phyloP scores from a whole-genome alignment of 2,113 vertebrate genomes.

The Talpa occidentalis region DNA sequence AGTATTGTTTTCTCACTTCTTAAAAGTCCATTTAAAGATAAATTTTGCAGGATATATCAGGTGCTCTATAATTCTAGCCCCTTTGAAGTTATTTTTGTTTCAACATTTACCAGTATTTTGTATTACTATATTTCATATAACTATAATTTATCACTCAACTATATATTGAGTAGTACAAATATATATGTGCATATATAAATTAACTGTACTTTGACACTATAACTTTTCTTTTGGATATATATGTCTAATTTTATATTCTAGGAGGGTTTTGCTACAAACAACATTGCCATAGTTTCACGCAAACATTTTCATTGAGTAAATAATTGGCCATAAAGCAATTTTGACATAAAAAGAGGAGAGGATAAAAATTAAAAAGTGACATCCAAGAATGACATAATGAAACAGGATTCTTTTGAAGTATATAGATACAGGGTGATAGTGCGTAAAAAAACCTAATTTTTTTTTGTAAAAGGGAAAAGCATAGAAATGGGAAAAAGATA shows the following conservation, averaged over 20 bases:
- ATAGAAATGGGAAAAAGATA: too few species aligned
- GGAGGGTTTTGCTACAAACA: too few species aligned
- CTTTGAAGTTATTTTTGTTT: conserved; percentile 37
- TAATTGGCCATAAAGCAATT: background rate
- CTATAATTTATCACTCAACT: conserved; percentile 12
- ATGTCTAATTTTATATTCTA: background rate
- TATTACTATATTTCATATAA: conserved; percentile 10
- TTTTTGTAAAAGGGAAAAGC: too few species aligned
- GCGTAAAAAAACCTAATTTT: too few species aligned
- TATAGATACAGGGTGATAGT: too few species aligned
- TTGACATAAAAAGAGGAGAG: background rate
- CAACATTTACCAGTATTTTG: background rate
- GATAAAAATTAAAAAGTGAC: background rate
- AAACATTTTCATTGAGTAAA: background rate
- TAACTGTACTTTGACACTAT: background rate
- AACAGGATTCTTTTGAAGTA: background rate
- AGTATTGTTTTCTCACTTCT: background rate
- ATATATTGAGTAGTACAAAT: background rate
- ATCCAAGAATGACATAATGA: background rate
- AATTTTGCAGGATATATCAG: background rate
- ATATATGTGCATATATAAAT: background rate
- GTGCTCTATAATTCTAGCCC: background rate
- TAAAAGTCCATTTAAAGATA: conserved; percentile 3
- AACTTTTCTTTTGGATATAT: conserved; percentile 38
- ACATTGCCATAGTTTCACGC: background rate